Evolutionary conservation across 2,888 invertebrate genomes (phyloP), one percentile per base, ranked within the genome.

Genomic region (Elgonia sp.): DNA sequence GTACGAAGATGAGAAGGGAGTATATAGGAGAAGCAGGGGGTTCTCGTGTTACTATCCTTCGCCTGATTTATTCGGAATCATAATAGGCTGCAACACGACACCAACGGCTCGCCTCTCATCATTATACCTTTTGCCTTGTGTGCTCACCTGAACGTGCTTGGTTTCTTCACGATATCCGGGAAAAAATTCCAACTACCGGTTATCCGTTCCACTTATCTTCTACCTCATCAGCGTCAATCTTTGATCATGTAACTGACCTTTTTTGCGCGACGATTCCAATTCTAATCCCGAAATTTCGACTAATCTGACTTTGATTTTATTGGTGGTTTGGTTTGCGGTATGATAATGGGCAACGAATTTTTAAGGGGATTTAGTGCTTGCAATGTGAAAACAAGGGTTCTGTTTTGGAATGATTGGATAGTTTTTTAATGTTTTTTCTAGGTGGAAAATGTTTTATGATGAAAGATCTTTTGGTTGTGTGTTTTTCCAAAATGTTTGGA

Each of bases 61-160:
- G 92, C 92, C 93, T 93, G 93, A 93, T 93, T 93, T 93, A 93
- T 92, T 92, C 92, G 92, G 91, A 93, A 92, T 92, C 92, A 93
- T 92, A 92, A 92, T 92, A 93, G 92, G 92, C 92, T 92, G 93
- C 92, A 93, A 93, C 90, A 91, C 92, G 92, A 93, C 91, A 92
- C 92, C 92, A 83, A 90, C 91, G 91, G 91, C 91, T 92, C 90
- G 91, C 91, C 90, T 91, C 92, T 91, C 92, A 91, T 92, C 92
- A 92, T 93, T 93, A 92, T 93, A 92, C 91, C 92, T 93, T 92
- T 91, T 91, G 91, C 91, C 91, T 92, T 92, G 91, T 92, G 90
- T 91, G 92, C 89, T 92, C 91, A 92, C 92, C 91, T 91, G 91
- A 92, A 91, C 90, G 90, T 90, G 89, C 90, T 91, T 88, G 87